These are phyloP conservation scores for Polypedilum vanderplanki DNA, from an alignment of 1,140 invertebrate genomes.

Conservation along the genomic window DNA sequence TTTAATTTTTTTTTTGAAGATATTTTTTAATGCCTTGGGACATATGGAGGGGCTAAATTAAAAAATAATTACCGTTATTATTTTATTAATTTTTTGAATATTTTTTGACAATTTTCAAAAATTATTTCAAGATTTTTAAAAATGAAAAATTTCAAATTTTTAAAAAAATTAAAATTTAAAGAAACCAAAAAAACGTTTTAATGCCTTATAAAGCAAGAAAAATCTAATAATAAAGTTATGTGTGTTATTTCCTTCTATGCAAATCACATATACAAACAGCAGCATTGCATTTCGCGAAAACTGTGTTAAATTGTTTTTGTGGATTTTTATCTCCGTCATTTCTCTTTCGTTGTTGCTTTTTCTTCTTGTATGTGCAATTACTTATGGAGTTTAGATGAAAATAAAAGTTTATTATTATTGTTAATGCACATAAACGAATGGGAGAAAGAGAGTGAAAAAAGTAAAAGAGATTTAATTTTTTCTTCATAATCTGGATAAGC, in stretches of 20 bases:
- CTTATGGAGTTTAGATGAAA: background rate
- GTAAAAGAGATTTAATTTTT: background rate
- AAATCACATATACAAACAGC: background rate
- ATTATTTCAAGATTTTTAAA: no score
- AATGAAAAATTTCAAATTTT: no score
- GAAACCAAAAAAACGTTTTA: no score
- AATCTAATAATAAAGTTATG: background rate
- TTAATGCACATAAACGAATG: no score
- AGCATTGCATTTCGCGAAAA: background rate
- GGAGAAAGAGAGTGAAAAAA: no score
- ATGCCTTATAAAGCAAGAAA: background rate
- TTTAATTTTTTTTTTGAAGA: no score
- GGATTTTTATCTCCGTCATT: slow-evolving; percentile 7
- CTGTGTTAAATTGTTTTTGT: slow-evolving; percentile 22
- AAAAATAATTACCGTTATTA: no score
- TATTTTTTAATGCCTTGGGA: no score
- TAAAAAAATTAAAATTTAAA: no score
- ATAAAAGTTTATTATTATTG: background rate
- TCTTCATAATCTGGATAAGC: background rate
- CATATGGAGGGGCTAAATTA: no score
- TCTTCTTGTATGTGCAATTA: background rate
- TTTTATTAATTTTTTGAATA: no score
- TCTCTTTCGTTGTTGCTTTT: background rate
- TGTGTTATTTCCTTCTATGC: slow-evolving; percentile 22
- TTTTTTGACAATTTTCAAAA: no score